phyloP scores from a whole-genome alignment of 2,797 vertebrate species.

The Margarornis squamiger region DNA sequence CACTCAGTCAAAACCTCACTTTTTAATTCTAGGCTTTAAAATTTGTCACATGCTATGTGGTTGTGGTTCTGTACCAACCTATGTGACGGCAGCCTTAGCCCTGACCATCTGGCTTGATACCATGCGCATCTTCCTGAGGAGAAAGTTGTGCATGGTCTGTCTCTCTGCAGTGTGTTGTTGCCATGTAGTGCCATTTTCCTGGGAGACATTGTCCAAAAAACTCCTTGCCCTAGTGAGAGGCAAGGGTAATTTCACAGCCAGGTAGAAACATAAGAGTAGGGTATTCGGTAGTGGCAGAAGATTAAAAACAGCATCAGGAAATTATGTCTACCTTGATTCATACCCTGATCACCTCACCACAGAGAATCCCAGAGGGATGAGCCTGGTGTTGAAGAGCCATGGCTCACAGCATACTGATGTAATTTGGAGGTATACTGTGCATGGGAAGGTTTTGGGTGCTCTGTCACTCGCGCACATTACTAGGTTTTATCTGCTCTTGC shows the following conservation, averaged over 20 bases:
- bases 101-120: background rate
- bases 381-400: background rate
- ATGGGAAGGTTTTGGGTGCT: background rate
- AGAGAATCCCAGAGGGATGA: background rate
- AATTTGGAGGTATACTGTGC: background rate
- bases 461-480: accelerated
- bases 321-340: background rate
- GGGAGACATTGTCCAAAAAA: background rate
- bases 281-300: background rate
- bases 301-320: background rate
- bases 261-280: background rate
- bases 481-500: background rate
- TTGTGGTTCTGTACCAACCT: background rate
- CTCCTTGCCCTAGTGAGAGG: background rate
- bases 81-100: background rate
- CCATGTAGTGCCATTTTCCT: background rate
- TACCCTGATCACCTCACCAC: background rate
- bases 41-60: background rate
- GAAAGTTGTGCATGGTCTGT: background rate
- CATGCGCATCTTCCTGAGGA: background rate
- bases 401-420: background rate
- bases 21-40: background rate
- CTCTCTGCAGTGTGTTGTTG: background rate
- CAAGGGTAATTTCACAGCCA: background rate
- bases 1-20: background rate